These are phyloP conservation scores for Megaustenia siamemsis DNA, from an alignment of 2,888 invertebrate genomes.

Conservation along the genomic window DNA sequence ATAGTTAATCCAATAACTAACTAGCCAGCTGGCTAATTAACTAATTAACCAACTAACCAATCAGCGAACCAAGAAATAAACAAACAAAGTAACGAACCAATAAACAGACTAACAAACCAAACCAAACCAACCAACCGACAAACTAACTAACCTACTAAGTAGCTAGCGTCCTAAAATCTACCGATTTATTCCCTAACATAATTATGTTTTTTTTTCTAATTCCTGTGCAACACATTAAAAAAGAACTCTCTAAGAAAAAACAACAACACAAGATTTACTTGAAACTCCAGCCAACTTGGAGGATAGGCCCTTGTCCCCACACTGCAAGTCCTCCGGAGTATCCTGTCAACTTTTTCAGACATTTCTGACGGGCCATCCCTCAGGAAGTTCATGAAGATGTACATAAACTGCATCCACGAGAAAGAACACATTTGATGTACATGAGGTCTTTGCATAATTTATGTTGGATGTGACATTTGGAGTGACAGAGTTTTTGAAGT, in stretches of 20 bases:
- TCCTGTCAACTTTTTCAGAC: slow-evolving; percentile 67
- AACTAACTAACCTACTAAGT: no score
- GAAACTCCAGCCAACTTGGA: slow-evolving; percentile 70
- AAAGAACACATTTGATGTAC: neutral
- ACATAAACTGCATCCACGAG: slow-evolving; percentile 64
- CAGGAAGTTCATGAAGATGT: slow-evolving; percentile 67
- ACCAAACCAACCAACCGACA: no score
- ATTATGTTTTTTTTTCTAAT: no score
- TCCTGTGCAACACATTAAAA: no score
- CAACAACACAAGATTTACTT: neutral
- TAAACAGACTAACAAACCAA: no score
- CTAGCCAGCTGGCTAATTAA: no score
- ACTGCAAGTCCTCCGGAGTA: slow-evolving; percentile 68
- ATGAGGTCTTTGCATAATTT: neutral
- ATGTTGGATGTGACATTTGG: neutral
- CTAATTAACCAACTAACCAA: no score
- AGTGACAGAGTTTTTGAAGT: neutral
- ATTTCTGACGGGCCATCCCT: slow-evolving; percentile 68
- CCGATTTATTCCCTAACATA: no score
- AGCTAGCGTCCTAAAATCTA: no score
- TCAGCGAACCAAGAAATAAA: no score
- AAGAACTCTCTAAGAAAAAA: neutral
- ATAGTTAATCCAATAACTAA: no score
- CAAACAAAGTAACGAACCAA: no score
- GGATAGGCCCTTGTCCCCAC: slow-evolving; percentile 72